Conservation (phyloP, 2,113 vertebrate species). For the Gambusia holbrooki region DNA sequence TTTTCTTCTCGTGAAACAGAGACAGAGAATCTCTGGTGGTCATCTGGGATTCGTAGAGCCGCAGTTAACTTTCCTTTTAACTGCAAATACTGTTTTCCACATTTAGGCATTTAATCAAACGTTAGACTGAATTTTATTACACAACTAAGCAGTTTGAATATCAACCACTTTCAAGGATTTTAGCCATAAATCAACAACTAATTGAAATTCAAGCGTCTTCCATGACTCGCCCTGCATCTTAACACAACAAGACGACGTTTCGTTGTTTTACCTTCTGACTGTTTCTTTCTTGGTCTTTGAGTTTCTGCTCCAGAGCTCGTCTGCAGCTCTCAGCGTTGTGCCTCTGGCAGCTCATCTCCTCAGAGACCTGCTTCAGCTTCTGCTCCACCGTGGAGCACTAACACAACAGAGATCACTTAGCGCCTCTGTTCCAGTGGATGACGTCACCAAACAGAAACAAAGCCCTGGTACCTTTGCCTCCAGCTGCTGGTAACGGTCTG, state of each 20-base stretch:
- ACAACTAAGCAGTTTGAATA: too few relatives aligned
- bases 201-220: too few relatives aligned
- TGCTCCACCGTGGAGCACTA: slow-evolving; percentile 84
- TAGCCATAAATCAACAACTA: too few relatives aligned
- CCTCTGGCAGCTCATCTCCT: slow-evolving; percentile 90
- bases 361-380: slow-evolving; percentile 88
- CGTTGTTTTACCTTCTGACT: slow-evolving; percentile 84
- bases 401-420: slow-evolving; percentile 4
- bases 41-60: too few relatives aligned
- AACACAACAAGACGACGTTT: not conserved
- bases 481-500: slow-evolving; percentile 79
- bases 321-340: slow-evolving; percentile 88
- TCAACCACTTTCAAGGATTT: too few relatives aligned
- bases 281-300: slow-evolving; percentile 88
- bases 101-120: too few relatives aligned
- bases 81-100: too few relatives aligned
- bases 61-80: too few relatives aligned
- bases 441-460: not conserved
- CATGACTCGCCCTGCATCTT: too few relatives aligned
- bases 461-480: slow-evolving; percentile 79
- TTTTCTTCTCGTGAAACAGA: too few relatives aligned
- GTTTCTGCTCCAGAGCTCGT: slow-evolving; percentile 86
- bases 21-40: too few relatives aligned
- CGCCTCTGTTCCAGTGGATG: not conserved
- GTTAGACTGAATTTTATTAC: too few relatives aligned